Evolutionary conservation across 2,797 vertebrate genomes (phyloP).

Genomic region (Alosa sapidissima): DNA sequence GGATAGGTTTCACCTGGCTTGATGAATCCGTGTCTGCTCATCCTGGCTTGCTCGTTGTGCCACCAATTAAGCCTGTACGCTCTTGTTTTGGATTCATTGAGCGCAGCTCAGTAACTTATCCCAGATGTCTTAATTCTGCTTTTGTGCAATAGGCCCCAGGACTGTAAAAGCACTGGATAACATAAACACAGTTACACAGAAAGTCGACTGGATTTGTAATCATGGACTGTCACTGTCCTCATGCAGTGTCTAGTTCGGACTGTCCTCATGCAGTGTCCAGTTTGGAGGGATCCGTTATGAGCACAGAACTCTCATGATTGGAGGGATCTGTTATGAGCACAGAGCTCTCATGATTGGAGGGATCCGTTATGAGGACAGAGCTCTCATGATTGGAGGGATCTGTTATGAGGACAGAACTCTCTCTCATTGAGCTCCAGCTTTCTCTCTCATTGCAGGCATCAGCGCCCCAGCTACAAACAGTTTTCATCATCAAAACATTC

Average conservation of each 20-base stretch:
- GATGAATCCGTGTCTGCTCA: too few relatives aligned
- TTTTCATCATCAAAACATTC: slow-evolving; percentile 15
- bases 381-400: neutral
- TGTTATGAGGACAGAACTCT: neutral
- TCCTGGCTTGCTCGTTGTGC: too few relatives aligned
- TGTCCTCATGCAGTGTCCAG: neutral
- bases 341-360: neutral
- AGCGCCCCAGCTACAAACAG: slow-evolving; percentile 5
- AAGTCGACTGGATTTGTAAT: neutral
- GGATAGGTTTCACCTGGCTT: too few relatives aligned
- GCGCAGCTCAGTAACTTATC: too few relatives aligned
- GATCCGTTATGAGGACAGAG: neutral
- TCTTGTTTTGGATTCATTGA: too few relatives aligned
- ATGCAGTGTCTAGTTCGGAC: too few relatives aligned
- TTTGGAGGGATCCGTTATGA: neutral
- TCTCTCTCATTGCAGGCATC: neutral
- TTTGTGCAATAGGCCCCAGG: too few relatives aligned
- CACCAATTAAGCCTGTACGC: too few relatives aligned
- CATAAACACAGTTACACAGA: too few relatives aligned
- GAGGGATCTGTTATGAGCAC: neutral
- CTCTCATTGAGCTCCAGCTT: too few relatives aligned
- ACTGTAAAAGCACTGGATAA: too few relatives aligned
- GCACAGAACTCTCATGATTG: neutral
- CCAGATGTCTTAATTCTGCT: too few relatives aligned
- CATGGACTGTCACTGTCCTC: neutral